phyloP scores from a whole-genome alignment of 2,888 invertebrate species.

The Cordylochernes scorpioides region DNA sequence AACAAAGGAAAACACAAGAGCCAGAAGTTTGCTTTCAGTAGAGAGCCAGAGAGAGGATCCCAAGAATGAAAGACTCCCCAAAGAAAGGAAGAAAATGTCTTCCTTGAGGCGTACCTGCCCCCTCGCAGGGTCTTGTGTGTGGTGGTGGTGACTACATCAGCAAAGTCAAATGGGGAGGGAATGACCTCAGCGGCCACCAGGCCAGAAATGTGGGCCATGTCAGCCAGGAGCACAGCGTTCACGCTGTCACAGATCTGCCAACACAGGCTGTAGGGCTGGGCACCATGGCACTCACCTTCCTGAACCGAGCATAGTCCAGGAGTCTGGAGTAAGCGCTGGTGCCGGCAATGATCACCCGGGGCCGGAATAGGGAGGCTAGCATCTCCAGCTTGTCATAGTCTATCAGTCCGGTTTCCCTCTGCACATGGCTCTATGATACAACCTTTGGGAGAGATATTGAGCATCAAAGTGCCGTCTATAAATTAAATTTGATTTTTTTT shows the following conservation, averaged over 20 bases:
- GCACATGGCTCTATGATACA: constrained; percentile 17
- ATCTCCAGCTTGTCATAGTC: constrained; percentile 30
- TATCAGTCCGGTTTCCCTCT: constrained; percentile 31
- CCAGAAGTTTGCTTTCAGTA: no score
- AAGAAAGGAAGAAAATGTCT: no score
- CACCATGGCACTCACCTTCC: constrained; percentile 22
- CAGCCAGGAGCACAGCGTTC: constrained; percentile 30
- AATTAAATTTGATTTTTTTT: no score
- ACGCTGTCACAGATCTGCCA: constrained; percentile 26
- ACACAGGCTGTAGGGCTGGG: no score
- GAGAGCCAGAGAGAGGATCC: no score
- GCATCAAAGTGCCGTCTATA: no score
- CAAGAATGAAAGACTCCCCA: no score
- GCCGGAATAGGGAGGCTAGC: constrained; percentile 28
- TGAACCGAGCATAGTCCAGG: constrained; percentile 28
- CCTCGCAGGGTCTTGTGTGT: constrained; percentile 34
- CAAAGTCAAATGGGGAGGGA: constrained; percentile 29
- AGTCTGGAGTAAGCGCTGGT: constrained; percentile 26
- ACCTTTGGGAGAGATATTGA: no score
- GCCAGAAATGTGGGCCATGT: constrained; percentile 35
- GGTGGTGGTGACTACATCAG: constrained; percentile 33
- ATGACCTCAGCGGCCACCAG: constrained; percentile 29
- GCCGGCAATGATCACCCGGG: constrained; percentile 30
- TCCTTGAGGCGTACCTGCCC: constrained; percentile 28
- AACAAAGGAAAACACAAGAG: no score